Evolutionary conservation across 2,888 invertebrate species (phyloP), one percentile per base, ranked within the genome.

Genomic region (Napeogenes sylphis): DNA sequence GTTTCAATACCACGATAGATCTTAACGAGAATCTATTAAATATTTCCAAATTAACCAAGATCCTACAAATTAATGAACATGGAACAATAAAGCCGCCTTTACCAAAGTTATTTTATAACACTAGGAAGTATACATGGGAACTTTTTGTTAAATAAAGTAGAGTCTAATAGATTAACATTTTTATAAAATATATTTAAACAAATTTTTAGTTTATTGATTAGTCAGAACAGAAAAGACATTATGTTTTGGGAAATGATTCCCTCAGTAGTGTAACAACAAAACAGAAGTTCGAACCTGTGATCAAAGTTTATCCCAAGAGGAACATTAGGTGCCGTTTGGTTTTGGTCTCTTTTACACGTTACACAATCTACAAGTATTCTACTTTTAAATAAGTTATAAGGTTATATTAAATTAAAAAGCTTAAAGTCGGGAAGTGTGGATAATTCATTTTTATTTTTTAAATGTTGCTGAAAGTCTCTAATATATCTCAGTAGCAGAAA

Each of bases 261-360:
- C 85, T 86, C 67, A 59, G 85, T 71, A 77, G 84, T 85, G 84
- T 87, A 85, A 85, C 81, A 74, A 76, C 76, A 78, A 82, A 84
- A 84, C 85, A 80, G 78, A 85, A 87, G 81, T 84, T 85, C 77
- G 80, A 78, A 74, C 78, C 75, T 73, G 80, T 87, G 87, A 87
- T 87, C 87, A 85, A 85, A 74, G 71, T 74, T 80, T 75, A 66
- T 81, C 85, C 85, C 80, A 58, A 30, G 75, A 82, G 85, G 81
- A 81, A 83, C 79, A 84, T 87, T 86, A 81, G 77, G 82, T 82
- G 80, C 55, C 55, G 46, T 75, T 81, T 75, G 78, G 77, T 78
- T 77, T 74, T 71, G 51, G 38, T 21, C 51, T 54, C 72, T 71
- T 75, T 75, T 70, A 66, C 63, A 66, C 71, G 32, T 56, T 58